Base-by-base conservation (phyloP, 2,113 vertebrate species). In the Saimiri boliviensis region DNA sequence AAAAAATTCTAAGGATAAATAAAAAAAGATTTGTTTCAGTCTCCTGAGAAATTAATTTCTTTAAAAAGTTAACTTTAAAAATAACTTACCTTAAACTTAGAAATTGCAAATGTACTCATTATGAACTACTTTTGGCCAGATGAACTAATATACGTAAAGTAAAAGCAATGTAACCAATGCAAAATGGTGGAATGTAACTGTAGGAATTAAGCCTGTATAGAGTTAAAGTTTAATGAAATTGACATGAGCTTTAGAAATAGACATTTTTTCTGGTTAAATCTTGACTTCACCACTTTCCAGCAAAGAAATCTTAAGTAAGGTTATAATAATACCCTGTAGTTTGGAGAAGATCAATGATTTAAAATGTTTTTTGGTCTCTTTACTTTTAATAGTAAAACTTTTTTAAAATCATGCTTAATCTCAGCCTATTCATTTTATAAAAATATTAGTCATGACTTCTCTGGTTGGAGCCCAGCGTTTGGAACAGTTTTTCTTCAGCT, bases 1-100 rank as follows among this genome's bases (percentile, higher is more conserved):
- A 81, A 76, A 42, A n/a, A 63, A 87, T 54, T 86, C 12, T 47
- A 71, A 88, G 27, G 23, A 52, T 74, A 90, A 80, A 60, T 14
- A 37, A 37, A 96, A 52, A 4, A 84, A 52, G 19, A 9, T 8
- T 40, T 86, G 54, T 35, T 74, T 23, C 1, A 37, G 8, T 45
- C 49, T 76, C 30, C 19, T 88, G 92, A 87, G 49, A 94, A 83
- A 42, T 74, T 17, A 54, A 49, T 45, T 93, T 82, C 2, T 93
- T 85, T 45, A 27, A 89, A 93, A 79, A 42, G 20, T 60, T 86
- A 91, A 87, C 58, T 93, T 70, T 21, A 89, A 85, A 79, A 84
- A 47, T 82, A 73, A 2, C 6, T 30, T 54, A 23, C 8, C 13
- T 77, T 63, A 93, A 71, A 60, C 27, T 54, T 6, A 68, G 40